phyloP scores from a whole-genome alignment of 2,888 invertebrate species.

The Diplazon laetatorius region DNA sequence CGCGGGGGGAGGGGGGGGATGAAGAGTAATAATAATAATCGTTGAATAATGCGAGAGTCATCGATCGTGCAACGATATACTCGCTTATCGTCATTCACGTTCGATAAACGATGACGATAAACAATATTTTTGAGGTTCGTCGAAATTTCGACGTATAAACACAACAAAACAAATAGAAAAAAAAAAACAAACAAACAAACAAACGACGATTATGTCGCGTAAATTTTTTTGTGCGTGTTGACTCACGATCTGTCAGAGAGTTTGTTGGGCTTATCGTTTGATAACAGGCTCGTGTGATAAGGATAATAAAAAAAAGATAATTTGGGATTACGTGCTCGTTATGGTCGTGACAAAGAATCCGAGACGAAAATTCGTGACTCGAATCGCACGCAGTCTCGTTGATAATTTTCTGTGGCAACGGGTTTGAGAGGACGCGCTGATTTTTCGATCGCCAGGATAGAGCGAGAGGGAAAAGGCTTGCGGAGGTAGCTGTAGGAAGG shows the following conservation, averaged over 20 bases:
- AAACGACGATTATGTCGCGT: background rate
- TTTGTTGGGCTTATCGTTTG: conserved; percentile 31
- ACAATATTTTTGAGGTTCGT: conserved; percentile 17
- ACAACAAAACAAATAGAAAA: background rate
- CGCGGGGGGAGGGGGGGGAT: too few relatives aligned
- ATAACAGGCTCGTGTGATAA: conserved; percentile 23
- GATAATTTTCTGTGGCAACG: background rate
- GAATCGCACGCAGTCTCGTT: background rate
- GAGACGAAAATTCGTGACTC: background rate
- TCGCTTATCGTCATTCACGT: background rate
- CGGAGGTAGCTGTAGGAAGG: conserved; percentile 16
- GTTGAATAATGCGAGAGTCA: conserved; percentile 36
- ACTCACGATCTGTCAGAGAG: too few relatives aligned
- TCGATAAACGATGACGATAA: conserved; percentile 6
- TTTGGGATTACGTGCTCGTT: conserved; percentile 34
- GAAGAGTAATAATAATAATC: conserved; percentile 26
- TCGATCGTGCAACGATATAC: conserved; percentile 23
- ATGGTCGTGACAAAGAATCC: conserved; percentile 32
- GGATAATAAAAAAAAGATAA: too few relatives aligned
- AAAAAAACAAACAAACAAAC: too few relatives aligned
- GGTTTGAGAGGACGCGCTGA: conserved; percentile 1
- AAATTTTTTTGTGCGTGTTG: too few relatives aligned
- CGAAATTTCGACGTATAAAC: background rate
- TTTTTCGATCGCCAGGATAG: conserved; percentile 21
- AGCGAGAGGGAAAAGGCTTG: conserved; percentile 15